These are phyloP conservation scores for Cebus imitator DNA, from an alignment of 2,113 vertebrate genomes.

Conservation along the genomic window DNA sequence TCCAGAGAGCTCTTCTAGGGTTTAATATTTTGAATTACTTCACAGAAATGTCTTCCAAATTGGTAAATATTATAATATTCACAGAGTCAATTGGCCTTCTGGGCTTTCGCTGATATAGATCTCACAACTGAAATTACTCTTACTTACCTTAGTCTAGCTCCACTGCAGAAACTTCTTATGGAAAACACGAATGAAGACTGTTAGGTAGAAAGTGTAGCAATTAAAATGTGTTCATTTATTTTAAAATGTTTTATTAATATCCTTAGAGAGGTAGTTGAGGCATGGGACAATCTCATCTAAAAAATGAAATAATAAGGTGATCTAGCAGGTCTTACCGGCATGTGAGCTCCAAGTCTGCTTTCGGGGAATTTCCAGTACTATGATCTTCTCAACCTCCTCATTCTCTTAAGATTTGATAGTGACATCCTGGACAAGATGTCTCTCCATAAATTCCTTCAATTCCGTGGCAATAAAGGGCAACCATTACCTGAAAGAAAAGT, in stretches of 20 bases:
- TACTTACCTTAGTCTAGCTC: background rate
- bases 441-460: background rate
- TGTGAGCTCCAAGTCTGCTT: background rate
- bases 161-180: background rate
- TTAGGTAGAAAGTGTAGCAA: background rate
- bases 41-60: background rate
- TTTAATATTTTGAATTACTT: background rate
- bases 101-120: background rate
- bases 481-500: background rate
- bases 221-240: slow-evolving; percentile 4
- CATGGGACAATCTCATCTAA: background rate
- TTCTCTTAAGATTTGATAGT: background rate
- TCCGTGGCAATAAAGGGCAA: background rate
- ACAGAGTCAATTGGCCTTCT: background rate
- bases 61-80: background rate
- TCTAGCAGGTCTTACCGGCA: background rate
- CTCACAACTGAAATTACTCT: background rate
- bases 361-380: background rate
- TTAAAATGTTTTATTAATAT: background rate
- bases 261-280: background rate
- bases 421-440: background rate
- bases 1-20: background rate
- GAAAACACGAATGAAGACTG: background rate
- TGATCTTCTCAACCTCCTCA: background rate
- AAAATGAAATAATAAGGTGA: background rate